phyloP scores from a whole-genome alignment of 2,888 invertebrate species.

The Atethmia centrago region DNA sequence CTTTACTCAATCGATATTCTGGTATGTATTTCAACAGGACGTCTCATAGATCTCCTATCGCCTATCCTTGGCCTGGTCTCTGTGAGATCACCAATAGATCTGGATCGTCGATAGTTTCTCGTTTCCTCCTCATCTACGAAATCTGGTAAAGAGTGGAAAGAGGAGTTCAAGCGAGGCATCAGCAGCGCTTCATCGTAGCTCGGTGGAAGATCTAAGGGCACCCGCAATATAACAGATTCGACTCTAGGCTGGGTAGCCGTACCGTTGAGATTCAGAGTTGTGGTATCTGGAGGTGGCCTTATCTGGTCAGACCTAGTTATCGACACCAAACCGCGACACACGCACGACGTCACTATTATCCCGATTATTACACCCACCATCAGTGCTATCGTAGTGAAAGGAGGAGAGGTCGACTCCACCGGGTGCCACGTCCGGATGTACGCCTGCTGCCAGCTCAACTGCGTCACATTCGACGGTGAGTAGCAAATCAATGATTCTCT shows the following conservation, averaged over 20 bases:
- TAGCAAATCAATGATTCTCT: conserved; percentile 91
- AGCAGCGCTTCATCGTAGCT: conserved; percentile 94
- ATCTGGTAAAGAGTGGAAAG: conserved; percentile 90
- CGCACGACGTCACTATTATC: conserved; percentile 89
- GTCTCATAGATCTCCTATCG: conserved; percentile 84
- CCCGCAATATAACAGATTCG: conserved; percentile 80
- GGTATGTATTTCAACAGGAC: conserved; percentile 81
- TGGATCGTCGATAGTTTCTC: conserved; percentile 80
- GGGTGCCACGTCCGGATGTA: conserved; percentile 92
- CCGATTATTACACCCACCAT: conserved; percentile 89
- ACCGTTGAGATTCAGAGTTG: conserved; percentile 81
- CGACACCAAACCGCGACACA: conserved; percentile 89
- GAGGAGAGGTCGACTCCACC: conserved; percentile 74
- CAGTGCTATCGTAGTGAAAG: conserved; percentile 91
- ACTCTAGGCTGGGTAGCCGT: conserved; percentile 71
- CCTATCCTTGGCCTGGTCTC: conserved; percentile 78
- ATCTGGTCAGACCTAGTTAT: conserved; percentile 79
- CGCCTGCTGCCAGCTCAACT: conserved; percentile 92
- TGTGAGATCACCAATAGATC: conserved; percentile 87
- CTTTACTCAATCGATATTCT: conserved; percentile 60
- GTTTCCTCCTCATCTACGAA: conserved; percentile 83
- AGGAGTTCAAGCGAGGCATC: conserved; percentile 92
- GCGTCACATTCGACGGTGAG: conserved; percentile 92
- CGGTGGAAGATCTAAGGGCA: conserved; percentile 91
- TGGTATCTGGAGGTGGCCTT: conserved; percentile 82